Evolutionary conservation across 2,888 invertebrate species (phyloP), one percentile per base, ranked within the genome.

Genomic region (Nebria brevicollis): DNA sequence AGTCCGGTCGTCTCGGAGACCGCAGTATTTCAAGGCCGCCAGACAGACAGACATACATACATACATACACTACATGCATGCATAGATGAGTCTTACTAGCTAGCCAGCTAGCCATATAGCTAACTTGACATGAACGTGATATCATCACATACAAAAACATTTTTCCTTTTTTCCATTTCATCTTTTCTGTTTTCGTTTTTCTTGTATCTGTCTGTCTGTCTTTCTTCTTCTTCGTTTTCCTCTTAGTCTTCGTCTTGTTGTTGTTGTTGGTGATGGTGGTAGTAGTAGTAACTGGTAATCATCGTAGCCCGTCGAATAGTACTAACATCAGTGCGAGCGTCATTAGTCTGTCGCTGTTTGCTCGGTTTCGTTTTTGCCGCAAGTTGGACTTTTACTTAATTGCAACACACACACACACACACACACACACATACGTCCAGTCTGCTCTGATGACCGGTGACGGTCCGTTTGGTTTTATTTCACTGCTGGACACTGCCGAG

Each of bases 21-120:
- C 54, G 54, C 54, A 54, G 54, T 54, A 54, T 54, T 54, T 54
- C 54, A 54, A 54, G 54, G 54, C 54, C 54, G 54, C 54, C 10
- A 43, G 43, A n/a, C 70, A 70, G 3, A 25, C 70, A 70, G 1
- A 70, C 25, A 6, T 70, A 25, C 70, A 68, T 68, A 68, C 68
- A 68, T 20, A 68, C 68, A 68, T 3, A 68, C 43, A 20, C 43
- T 8, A 43, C 15, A 68, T 15, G 15, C 43, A 54, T 1, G 13
- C 54, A 54, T 13, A 54, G 54, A 54, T 11, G 54, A 54, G 54
- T 54, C 54, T 54, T 54, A 6, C 43, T 43, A 43, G 43, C 43
- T 20, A 20, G 34, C 34, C 5, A 43, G 43, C 43, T 20, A 20
- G 34, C 34, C 5, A 54, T 54, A 54, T 54, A 13, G 13, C 11